These are phyloP conservation scores for Proctacanthus coquilletti DNA, from an alignment of 1,140 invertebrate genomes.

Conservation along the genomic window DNA sequence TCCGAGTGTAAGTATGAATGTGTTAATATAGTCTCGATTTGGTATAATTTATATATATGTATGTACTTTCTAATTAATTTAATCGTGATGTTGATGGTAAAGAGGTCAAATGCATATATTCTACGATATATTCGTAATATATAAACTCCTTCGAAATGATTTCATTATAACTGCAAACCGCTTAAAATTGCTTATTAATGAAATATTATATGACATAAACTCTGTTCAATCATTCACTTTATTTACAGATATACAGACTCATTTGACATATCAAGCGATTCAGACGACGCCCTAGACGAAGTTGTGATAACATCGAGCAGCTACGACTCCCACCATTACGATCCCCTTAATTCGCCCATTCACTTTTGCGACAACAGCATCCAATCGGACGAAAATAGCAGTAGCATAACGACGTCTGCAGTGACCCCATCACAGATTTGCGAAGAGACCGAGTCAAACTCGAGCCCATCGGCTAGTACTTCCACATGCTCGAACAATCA, in stretches of 20 bases:
- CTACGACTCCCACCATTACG: constrained; percentile 2
- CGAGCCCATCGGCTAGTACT: too few species aligned
- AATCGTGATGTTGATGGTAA: too few species aligned
- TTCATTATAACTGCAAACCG: too few species aligned
- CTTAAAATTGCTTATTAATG: too few species aligned
- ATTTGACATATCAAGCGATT: constrained; percentile 31
- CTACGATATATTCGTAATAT: too few species aligned
- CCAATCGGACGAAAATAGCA: constrained; percentile 4
- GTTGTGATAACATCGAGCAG: constrained; percentile 19
- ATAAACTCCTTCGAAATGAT: too few species aligned
- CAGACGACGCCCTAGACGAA: constrained; percentile 27
- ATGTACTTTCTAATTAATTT: too few species aligned
- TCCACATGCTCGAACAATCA: constrained; percentile 26
- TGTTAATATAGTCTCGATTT: too few species aligned
- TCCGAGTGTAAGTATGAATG: too few species aligned
- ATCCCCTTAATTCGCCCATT: constrained; percentile 4
- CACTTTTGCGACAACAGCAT: constrained; percentile 5
- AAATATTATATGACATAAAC: background rate
- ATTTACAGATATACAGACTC: constrained; percentile 20
- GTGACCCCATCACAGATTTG: constrained; percentile 16
- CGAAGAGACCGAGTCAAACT: constrained; percentile 20
- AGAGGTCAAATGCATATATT: too few species aligned
- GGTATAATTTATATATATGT: too few species aligned
- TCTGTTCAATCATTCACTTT: background rate
- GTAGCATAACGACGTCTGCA: background rate